phyloP scores from a whole-genome alignment of 2,113 vertebrate genomes.

The Chaetorhynchus papuensis region DNA sequence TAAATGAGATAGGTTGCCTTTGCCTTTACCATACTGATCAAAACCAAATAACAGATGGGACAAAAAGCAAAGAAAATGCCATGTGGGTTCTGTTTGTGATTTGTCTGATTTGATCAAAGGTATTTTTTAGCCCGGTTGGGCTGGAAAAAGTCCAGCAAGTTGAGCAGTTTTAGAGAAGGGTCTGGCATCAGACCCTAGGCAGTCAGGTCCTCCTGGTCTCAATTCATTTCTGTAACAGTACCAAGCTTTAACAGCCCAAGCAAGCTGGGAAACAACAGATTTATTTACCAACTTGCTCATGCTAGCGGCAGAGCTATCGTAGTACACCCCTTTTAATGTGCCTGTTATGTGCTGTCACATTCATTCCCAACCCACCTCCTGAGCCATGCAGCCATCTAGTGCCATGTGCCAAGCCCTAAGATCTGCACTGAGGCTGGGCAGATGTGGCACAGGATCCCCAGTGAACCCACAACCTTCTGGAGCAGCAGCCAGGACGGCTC shows the following conservation, averaged over 20 bases:
- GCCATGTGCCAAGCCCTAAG: neutral
- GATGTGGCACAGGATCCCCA: neutral
- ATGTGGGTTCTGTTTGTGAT: neutral
- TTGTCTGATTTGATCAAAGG: neutral
- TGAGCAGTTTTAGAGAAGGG: neutral
- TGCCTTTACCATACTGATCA: neutral
- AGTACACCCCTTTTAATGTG: neutral
- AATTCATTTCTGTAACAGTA: neutral
- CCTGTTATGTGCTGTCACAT: neutral
- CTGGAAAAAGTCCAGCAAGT: neutral
- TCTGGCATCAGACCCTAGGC: neutral
- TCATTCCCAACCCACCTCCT: neutral
- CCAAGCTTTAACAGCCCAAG: neutral
- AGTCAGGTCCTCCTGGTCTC: neutral
- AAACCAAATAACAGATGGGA: neutral
- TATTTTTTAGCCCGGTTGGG: neutral
- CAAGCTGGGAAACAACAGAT: neutral
- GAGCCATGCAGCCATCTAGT: neutral
- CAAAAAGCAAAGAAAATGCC: neutral
- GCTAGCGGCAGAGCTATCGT: accelerated
- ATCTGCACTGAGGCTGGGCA: neutral
- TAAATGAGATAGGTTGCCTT: neutral
- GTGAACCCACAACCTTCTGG: neutral
- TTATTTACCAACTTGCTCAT: neutral
- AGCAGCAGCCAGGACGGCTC: neutral